phyloP scores from a whole-genome alignment of 2,113 vertebrate genomes.

The rat (Rattus norvegicus) region DNA sequence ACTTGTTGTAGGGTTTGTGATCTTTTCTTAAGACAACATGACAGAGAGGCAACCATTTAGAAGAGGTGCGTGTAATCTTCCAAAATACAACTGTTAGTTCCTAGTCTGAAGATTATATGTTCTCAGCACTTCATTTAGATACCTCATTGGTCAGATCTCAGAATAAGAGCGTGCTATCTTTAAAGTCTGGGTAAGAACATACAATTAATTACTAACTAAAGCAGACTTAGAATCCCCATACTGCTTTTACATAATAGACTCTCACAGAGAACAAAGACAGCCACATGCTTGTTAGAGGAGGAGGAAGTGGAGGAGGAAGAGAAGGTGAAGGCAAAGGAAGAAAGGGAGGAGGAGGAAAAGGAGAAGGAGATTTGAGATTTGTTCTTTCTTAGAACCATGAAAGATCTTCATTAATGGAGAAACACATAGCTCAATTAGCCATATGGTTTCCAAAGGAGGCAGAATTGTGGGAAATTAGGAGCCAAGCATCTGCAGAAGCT shows the following conservation, averaged over 20 bases:
- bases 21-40: not conserved
- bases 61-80: not conserved
- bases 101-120: not conserved
- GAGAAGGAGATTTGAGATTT: not conserved
- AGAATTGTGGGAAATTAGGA: not conserved
- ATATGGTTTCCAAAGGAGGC: conserved; percentile 33
- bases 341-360: not conserved
- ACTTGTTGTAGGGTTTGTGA: not conserved
- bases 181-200: not conserved
- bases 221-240: not conserved
- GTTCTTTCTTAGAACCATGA: not conserved
- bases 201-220: conserved; percentile 11
- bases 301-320: not conserved
- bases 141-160: not conserved
- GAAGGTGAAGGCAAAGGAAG: too few species aligned
- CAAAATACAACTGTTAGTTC: not conserved
- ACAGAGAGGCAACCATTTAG: not conserved
- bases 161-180: not conserved
- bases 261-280: not conserved
- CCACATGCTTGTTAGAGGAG: not conserved
- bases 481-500: conserved; percentile 15
- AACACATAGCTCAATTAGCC: not conserved
- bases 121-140: conserved; percentile 21
- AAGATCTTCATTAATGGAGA: not conserved
- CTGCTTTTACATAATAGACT: not conserved